Evolutionary conservation across 2,888 invertebrate genomes (phyloP).

Genomic region (Cantharis rustica): DNA sequence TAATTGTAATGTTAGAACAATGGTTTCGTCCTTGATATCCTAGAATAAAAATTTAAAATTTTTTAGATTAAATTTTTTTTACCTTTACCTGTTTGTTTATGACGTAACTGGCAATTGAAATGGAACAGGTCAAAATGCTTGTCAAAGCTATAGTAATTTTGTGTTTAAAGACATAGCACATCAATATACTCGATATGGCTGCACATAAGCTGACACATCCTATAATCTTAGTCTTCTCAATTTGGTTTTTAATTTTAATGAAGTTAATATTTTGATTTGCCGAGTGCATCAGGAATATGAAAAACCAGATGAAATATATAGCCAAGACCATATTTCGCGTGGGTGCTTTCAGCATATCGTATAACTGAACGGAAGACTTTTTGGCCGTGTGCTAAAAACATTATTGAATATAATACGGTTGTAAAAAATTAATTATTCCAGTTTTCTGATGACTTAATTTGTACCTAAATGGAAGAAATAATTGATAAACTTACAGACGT

Average conservation of each 20-base stretch:
- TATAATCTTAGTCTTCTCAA: not conserved
- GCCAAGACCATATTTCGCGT: not conserved
- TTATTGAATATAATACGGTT: not conserved
- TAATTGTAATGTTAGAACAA: not conserved
- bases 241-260: not conserved
- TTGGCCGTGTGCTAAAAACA: not conserved
- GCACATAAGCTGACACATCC: not conserved
- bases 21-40: not conserved
- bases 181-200: not conserved
- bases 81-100: not conserved
- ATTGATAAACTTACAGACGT: slow-evolving; percentile 49
- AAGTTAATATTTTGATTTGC: not conserved
- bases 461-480: not conserved
- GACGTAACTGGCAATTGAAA: not conserved
- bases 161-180: not conserved
- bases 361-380: not conserved
- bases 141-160: not conserved
- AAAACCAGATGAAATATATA: not conserved
- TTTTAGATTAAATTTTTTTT: not conserved
- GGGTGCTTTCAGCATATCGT: not conserved
- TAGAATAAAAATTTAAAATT: no score
- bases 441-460: not conserved
- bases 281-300: not conserved
- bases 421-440: not conserved
- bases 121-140: not conserved